These are phyloP conservation scores for Mizuhopecten yessoensis DNA, from an alignment of 1,140 invertebrate species.

Conservation along the genomic window DNA sequence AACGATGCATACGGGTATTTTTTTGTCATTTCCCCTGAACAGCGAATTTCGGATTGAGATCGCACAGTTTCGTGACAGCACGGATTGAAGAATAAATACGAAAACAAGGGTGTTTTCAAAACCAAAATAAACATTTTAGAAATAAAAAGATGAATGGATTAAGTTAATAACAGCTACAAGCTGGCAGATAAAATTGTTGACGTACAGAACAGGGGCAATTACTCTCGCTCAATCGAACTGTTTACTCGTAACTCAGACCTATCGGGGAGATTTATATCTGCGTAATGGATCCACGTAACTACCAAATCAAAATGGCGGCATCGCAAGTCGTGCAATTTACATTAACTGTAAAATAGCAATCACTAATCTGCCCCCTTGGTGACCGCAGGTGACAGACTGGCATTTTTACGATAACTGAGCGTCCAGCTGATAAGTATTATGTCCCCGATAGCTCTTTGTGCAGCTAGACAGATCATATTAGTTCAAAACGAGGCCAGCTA, in stretches of 20 bases:
- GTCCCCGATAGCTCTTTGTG: constrained; percentile 15
- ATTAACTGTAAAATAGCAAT: not conserved
- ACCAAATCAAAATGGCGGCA: not conserved
- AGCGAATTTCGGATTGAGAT: no score
- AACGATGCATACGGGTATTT: no score
- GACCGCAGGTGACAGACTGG: not conserved
- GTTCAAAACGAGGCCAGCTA: not conserved
- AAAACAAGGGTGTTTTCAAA: no score
- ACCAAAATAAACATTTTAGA: no score
- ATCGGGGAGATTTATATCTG: not conserved
- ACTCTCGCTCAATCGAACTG: not conserved
- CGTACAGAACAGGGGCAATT: constrained; percentile 23
- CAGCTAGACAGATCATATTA: not conserved
- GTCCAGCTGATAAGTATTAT: not conserved
- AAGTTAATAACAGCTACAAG: no score
- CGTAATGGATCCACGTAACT: not conserved
- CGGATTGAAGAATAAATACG: no score
- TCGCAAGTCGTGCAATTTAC: not conserved
- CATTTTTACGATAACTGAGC: not conserved
- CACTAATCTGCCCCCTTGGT: not conserved
- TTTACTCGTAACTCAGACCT: not conserved
- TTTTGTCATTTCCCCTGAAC: no score
- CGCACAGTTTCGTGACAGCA: no score
- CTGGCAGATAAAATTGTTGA: not conserved
- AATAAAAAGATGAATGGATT: no score